These are phyloP conservation scores for Collichthys lucidus DNA, from an alignment of 2,113 vertebrate genomes.

Conservation along the genomic window DNA sequence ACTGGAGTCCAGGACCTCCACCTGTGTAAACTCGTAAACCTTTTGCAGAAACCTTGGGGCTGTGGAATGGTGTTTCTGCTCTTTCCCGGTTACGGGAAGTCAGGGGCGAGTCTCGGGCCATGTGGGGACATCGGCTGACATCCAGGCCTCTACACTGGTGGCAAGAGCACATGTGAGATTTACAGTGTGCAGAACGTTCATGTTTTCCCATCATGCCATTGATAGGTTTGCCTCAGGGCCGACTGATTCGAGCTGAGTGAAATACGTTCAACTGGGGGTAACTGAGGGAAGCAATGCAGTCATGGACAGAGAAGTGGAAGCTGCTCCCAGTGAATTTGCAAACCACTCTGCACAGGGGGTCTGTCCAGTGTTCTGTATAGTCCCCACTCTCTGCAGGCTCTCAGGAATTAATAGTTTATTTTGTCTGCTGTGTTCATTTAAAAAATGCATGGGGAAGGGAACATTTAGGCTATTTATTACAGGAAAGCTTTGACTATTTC, in stretches of 20 bases:
- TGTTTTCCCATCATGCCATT: slow-evolving; percentile 61
- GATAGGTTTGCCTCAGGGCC: slow-evolving; percentile 43
- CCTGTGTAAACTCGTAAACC: slow-evolving; percentile 77
- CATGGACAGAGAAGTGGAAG: slow-evolving; percentile 33
- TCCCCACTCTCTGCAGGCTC: slow-evolving; percentile 35
- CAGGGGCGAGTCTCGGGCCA: slow-evolving; percentile 50
- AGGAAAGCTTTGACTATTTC: slow-evolving; percentile 9
- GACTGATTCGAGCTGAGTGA: slow-evolving; percentile 51
- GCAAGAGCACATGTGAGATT: slow-evolving; percentile 69
- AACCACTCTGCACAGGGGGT: slow-evolving; percentile 44
- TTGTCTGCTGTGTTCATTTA: slow-evolving; percentile 50
- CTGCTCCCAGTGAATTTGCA: slow-evolving; percentile 44
- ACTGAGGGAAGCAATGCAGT: slow-evolving; percentile 1
- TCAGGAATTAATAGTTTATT: slow-evolving; percentile 60
- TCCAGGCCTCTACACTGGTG: slow-evolving; percentile 49
- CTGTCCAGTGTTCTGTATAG: slow-evolving; percentile 53
- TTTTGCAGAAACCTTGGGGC: slow-evolving; percentile 50
- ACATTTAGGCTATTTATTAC: slow-evolving; percentile 23
- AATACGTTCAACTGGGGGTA: slow-evolving; percentile 40
- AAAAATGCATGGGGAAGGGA: not conserved
- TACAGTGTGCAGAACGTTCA: slow-evolving; percentile 51
- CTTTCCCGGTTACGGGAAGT: slow-evolving; percentile 53
- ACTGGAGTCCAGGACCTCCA: slow-evolving; percentile 63
- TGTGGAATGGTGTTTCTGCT: slow-evolving; percentile 50
- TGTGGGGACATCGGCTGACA: slow-evolving; percentile 58